phyloP scores from a whole-genome alignment of 2,888 invertebrate genomes.

The Tetheella fluctuosa region DNA sequence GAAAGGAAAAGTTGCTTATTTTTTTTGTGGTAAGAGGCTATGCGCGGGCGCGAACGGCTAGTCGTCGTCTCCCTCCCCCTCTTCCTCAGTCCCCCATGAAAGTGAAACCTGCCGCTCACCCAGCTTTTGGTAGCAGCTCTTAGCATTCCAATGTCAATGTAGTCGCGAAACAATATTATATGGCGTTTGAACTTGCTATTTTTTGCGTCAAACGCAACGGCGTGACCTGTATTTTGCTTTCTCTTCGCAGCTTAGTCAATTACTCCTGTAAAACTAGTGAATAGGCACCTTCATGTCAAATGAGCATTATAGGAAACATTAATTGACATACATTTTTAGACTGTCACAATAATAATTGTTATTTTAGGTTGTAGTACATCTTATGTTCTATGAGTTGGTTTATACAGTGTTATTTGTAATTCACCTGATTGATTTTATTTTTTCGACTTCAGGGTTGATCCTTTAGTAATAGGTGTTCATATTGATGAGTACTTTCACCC shows the following conservation, averaged over 20 bases:
- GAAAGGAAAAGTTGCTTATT: conserved; percentile 82
- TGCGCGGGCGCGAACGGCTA: conserved; percentile 65
- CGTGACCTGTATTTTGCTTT: conserved; percentile 11
- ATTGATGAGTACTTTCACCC: no score
- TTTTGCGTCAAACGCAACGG: conserved; percentile 18
- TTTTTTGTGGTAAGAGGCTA: conserved; percentile 68
- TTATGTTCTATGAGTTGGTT: no score
- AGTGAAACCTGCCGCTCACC: conserved; percentile 65
- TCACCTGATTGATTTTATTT: no score
- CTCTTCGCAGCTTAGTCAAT: background rate
- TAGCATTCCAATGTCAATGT: conserved; percentile 35
- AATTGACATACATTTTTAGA: no score
- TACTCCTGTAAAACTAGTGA: background rate
- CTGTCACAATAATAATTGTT: no score
- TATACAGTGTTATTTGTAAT: no score
- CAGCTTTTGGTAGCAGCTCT: conserved; percentile 39
- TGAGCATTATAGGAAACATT: background rate
- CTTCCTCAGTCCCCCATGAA: conserved; percentile 50
- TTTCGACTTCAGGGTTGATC: no score
- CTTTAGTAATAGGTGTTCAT: no score
- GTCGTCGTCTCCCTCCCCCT: conserved; percentile 18
- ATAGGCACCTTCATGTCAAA: background rate
- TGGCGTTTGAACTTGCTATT: conserved; percentile 52
- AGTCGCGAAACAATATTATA: conserved; percentile 19
- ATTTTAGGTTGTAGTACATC: no score